Evolutionary conservation across 2,113 vertebrate genomes (phyloP).

Genomic region (Pontoporia blainvillei): DNA sequence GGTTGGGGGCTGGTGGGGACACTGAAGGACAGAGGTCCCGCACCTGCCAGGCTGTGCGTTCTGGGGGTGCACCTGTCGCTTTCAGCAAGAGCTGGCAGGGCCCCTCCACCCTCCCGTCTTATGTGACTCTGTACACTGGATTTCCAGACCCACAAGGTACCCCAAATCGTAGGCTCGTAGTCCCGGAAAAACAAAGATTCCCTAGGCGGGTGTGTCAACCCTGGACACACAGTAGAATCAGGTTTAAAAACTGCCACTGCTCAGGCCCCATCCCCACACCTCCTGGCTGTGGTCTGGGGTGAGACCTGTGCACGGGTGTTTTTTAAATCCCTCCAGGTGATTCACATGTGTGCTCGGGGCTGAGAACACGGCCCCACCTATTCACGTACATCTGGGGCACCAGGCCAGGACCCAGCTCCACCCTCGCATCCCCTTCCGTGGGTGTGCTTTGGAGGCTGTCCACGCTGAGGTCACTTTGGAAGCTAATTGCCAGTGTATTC

Average conservation of each 20-base stretch:
- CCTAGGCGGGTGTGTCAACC: neutral
- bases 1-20: neutral
- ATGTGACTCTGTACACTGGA: neutral
- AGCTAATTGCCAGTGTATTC: neutral
- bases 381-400: neutral
- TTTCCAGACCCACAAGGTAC: too few relatives aligned
- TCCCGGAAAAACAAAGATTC: too few relatives aligned
- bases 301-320: fast-evolving
- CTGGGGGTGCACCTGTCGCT: neutral
- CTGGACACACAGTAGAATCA: neutral
- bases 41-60: neutral
- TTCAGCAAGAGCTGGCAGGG: neutral
- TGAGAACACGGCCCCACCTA: neutral
- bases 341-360: neutral
- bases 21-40: neutral
- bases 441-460: neutral
- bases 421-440: neutral
- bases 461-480: neutral
- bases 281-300: too few relatives aligned
- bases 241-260: neutral
- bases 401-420: neutral
- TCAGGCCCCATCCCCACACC: neutral
- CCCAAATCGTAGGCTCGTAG: neutral
- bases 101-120: neutral
- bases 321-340: neutral